Evolutionary conservation across 2,888 invertebrate species (phyloP).

Genomic region (Agriotes lineatus): DNA sequence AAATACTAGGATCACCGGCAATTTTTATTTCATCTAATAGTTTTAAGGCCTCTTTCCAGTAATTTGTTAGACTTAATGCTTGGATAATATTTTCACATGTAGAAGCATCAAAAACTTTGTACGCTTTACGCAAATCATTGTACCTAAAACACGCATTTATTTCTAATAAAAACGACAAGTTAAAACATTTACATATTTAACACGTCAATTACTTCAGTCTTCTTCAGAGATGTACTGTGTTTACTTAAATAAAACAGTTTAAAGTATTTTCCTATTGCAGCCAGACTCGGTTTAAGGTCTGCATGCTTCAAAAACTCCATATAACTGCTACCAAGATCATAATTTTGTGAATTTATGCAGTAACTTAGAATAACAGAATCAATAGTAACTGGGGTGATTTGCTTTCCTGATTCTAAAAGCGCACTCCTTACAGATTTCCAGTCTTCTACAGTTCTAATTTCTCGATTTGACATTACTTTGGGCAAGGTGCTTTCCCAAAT

Average conservation of each 20-base stretch:
- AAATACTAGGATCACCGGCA: constrained; percentile 65
- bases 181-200: constrained; percentile 64
- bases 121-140: constrained; percentile 66
- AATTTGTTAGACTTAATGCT: constrained; percentile 73
- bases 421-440: constrained; percentile 66
- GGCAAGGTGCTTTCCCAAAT: constrained; percentile 9
- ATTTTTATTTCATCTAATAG: constrained; percentile 73
- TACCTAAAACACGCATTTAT: too few relatives aligned
- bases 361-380: constrained; percentile 73
- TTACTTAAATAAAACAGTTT: constrained; percentile 67
- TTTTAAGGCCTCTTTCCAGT: constrained; percentile 74
- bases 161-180: neutral
- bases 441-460: constrained; percentile 21
- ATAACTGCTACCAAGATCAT: constrained; percentile 71
- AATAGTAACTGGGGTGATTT: constrained; percentile 68
- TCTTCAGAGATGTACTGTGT: constrained; percentile 60
- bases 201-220: constrained; percentile 70
- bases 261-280: constrained; percentile 71
- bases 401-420: constrained; percentile 63
- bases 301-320: constrained; percentile 69
- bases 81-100: constrained; percentile 73
- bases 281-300: constrained; percentile 69
- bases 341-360: constrained; percentile 66
- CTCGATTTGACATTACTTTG: neutral
- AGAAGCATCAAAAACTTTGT: constrained; percentile 71